Evolutionary conservation across 2,888 invertebrate genomes (phyloP), one percentile per base, ranked within the genome.

Genomic region (Machimus atricapillus): DNA sequence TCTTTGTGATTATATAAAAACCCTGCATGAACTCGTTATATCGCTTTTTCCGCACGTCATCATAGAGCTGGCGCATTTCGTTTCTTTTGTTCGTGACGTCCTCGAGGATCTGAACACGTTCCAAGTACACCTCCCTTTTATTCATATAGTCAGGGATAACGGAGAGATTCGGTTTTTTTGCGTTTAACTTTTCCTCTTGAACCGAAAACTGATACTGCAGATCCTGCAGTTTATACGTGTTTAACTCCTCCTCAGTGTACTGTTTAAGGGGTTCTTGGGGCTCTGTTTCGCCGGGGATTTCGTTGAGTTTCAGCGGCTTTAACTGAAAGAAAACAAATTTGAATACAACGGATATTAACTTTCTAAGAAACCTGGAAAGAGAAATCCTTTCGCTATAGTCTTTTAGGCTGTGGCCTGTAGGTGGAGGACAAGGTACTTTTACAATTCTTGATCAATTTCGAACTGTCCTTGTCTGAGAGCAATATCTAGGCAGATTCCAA

Each of bases 1-100:
- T 98, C 4, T 94, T 93, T 0, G 97, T 97, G 89, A 99, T 99
- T n/a, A 96, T 95, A 87, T 94, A 95, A 91, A 97, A 99, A 3
- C 98, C 98, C 89, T 94, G 93, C 93, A 97, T 94, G 91, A 99
- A 99, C 91, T 99, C 98, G 0, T 94, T 94, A 87, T 94, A 95
- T 40, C 97, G 94, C 90, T 95, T 96, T 91, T 95, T 96, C 79
- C 95, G 94, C 0, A 97, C 93, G 87, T 94, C 94, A 87, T 96
- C 95, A 89, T 94, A 95, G 2, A 95, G 91, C 1, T 95, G 94
- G n/a, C 97, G 94, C 93, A 97, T 96, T 90, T 95, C 95, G 90
- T 97, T 96, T 85, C 98, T 94, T 89, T 95, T 94, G 0, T 93
- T 93, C 0, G 97, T 97, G 2, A 98, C 95, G 74, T 95, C 95